A percentile compares a stretch with the other conserved stretches of the same genome.
Conservation (phyloP, 2,888 invertebrate species). For the Graphium colonna region DNA sequence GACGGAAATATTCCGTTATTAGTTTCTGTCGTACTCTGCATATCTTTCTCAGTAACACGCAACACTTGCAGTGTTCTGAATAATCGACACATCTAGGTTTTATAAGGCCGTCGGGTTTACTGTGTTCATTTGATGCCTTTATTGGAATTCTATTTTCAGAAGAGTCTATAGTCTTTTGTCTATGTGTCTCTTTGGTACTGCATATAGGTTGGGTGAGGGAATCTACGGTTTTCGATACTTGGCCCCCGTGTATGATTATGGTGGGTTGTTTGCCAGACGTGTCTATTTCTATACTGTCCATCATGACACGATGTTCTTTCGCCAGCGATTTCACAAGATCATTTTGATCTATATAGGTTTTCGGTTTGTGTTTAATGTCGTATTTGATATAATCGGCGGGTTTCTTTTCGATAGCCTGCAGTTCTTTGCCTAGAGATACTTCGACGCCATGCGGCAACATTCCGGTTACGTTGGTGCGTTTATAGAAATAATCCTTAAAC, state of each 20-base stretch:
- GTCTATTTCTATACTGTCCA: background rate
- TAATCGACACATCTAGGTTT: background rate
- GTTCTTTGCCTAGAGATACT: constrained; percentile 34
- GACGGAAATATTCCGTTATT: constrained; percentile 57
- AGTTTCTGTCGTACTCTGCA: constrained; percentile 43
- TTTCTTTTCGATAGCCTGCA: constrained; percentile 37
- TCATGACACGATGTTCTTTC: background rate
- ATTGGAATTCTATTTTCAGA: background rate
- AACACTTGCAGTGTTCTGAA: constrained; percentile 57
- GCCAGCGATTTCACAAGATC: background rate
- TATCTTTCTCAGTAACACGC: constrained; percentile 47
- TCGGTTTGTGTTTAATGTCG: constrained; percentile 29
- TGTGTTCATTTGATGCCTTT: no score
- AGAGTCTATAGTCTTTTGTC: background rate
- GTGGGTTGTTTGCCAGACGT: background rate
- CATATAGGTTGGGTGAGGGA: constrained; percentile 29
- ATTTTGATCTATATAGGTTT: no score
- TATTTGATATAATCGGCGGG: constrained; percentile 47
- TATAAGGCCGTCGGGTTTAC: no score
- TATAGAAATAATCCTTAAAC: constrained; percentile 26
- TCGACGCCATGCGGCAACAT: constrained; percentile 42
- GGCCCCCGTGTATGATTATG: constrained; percentile 13
- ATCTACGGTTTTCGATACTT: constrained; percentile 42
- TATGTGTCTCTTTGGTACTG: constrained; percentile 2
- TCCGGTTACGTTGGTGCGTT: constrained; percentile 29